These are phyloP conservation scores for Triops cancriformis DNA, from an alignment of 1,140 invertebrate species.

Conservation along the genomic window DNA sequence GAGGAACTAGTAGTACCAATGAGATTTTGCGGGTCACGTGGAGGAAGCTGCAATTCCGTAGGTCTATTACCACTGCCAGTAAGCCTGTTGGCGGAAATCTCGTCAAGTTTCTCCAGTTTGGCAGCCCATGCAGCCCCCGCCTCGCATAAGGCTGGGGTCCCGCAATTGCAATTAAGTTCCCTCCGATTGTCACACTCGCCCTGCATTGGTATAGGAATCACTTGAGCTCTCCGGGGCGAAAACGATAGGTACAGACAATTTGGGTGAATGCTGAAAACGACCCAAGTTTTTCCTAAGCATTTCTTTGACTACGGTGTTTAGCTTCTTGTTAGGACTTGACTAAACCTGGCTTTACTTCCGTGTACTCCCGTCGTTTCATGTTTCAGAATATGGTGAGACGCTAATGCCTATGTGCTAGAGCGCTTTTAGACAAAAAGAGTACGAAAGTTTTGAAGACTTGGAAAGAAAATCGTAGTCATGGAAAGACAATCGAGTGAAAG, in stretches of 20 bases:
- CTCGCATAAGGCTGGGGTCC: neutral
- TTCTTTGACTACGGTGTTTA: no score
- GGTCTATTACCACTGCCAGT: neutral
- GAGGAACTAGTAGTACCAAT: neutral
- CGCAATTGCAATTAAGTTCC: neutral
- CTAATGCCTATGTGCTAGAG: no score
- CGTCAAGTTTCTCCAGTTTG: neutral
- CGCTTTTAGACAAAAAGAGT: no score
- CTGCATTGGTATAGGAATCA: neutral
- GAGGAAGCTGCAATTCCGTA: neutral
- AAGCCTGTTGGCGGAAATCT: neutral
- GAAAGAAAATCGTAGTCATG: neutral
- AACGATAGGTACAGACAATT: no score
- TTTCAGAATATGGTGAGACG: no score
- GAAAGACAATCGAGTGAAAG: neutral
- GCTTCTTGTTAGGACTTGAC: no score
- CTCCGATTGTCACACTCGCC: neutral
- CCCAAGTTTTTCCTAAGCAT: no score
- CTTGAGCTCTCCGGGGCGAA: no score
- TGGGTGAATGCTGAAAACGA: no score
- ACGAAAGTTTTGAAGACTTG: neutral
- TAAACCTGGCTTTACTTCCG: no score
- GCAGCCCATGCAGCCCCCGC: slow-evolving; percentile 6
- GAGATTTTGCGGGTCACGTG: neutral
- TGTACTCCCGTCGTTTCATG: no score